These are phyloP conservation scores for Deilephila porcellus DNA, from an alignment of 2,888 invertebrate species.

Conservation along the genomic window DNA sequence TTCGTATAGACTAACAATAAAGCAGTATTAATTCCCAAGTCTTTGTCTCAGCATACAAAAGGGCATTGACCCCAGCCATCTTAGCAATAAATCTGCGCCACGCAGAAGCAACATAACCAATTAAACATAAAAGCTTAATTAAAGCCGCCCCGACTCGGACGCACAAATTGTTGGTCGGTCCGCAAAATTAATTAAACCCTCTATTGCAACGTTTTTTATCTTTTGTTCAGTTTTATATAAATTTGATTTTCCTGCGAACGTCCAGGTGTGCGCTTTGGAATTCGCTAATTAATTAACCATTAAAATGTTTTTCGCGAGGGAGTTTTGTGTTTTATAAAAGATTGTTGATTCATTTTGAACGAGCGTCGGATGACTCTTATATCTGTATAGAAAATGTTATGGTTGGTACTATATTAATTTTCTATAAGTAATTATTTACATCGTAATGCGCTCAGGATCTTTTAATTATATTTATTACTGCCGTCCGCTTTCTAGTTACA, in stretches of 20 bases:
- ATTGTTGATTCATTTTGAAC: background rate
- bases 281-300: constrained; percentile 9
- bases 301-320: background rate
- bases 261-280: constrained; percentile 9
- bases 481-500: no score
- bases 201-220: constrained; percentile 15
- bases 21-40: background rate
- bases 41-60: background rate
- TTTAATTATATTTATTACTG: no score
- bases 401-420: no score
- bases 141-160: background rate
- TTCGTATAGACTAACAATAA: no score
- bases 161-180: constrained; percentile 8
- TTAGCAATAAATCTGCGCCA: background rate
- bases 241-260: constrained; percentile 12
- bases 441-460: no score
- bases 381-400: no score
- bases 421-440: no score
- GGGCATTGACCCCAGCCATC: background rate
- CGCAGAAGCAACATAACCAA: background rate
- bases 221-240: constrained; percentile 2
- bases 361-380: background rate
- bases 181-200: constrained; percentile 15
- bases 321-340: background rate
- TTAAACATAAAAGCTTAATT: constrained; percentile 5